Evolutionary conservation across 2,888 invertebrate genomes (phyloP).

Genomic region (Rotaria macrura): DNA sequence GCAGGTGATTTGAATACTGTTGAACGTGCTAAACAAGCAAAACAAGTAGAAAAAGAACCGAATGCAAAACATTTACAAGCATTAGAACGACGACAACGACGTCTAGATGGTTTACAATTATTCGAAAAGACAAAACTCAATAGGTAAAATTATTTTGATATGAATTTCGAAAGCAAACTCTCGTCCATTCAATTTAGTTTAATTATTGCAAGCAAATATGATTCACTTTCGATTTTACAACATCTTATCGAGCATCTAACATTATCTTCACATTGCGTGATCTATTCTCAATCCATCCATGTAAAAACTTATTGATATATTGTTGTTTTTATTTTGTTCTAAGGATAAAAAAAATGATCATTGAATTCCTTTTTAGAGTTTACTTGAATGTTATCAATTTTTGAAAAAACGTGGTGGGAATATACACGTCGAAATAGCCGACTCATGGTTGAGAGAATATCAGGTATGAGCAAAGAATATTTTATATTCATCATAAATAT

Average conservation of each 20-base stretch:
- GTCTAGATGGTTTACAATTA: background rate
- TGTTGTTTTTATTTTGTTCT: too few species aligned
- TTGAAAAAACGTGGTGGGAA: slow-evolving; percentile 60
- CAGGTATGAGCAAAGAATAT: slow-evolving; percentile 55
- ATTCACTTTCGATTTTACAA: slow-evolving; percentile 68
- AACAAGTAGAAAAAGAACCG: slow-evolving; percentile 15
- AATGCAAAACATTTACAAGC: slow-evolving; percentile 10
- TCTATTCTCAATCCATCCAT: slow-evolving; percentile 69
- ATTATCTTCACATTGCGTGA: slow-evolving; percentile 70
- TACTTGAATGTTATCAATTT: slow-evolving; percentile 69
- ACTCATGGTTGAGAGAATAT: slow-evolving; percentile 77
- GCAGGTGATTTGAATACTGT: background rate
- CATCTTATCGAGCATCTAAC: slow-evolving; percentile 66
- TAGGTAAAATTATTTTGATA: slow-evolving; percentile 21
- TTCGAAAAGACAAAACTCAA: slow-evolving; percentile 33
- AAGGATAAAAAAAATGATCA: slow-evolving; percentile 1
- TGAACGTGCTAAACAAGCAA: background rate
- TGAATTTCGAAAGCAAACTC: background rate
- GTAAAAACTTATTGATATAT: slow-evolving; percentile 42
- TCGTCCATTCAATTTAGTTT: slow-evolving; percentile 38
- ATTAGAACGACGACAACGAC: slow-evolving; percentile 16
- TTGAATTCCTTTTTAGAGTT: slow-evolving; percentile 53
- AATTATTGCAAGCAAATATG: slow-evolving; percentile 67
- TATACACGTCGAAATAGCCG: slow-evolving; percentile 66
- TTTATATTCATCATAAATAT: background rate